Evolutionary conservation across 1,140 invertebrate species (phyloP).

Genomic region (Arion vulgaris): DNA sequence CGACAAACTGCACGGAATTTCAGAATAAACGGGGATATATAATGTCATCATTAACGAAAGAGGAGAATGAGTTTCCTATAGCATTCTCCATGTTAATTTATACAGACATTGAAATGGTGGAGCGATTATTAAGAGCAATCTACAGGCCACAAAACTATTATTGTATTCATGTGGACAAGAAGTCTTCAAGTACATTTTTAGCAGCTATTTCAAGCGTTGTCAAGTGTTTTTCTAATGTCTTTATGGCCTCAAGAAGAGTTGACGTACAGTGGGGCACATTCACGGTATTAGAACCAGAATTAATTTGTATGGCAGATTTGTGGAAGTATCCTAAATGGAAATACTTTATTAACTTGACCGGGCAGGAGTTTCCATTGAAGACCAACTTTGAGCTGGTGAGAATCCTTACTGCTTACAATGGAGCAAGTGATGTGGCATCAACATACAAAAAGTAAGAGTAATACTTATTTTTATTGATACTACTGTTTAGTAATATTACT

Average conservation of each 20-base stretch:
- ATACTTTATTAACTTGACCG: slow-evolving; percentile 63
- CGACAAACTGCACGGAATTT: neutral
- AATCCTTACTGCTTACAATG: slow-evolving; percentile 52
- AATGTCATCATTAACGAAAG: neutral
- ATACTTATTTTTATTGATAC: no score
- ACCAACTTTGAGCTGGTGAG: slow-evolving; percentile 58
- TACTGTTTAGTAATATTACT: neutral
- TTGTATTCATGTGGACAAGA: slow-evolving; percentile 67
- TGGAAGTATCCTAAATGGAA: slow-evolving; percentile 49
- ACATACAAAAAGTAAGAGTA: slow-evolving; percentile 33
- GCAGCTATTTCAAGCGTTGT: slow-evolving; percentile 44
- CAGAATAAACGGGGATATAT: slow-evolving; percentile 5
- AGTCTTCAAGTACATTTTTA: slow-evolving; percentile 42
- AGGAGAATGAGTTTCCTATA: slow-evolving; percentile 54
- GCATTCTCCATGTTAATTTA: slow-evolving; percentile 63
- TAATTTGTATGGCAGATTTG: slow-evolving; percentile 52
- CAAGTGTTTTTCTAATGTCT: slow-evolving; percentile 62
- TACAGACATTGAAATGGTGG: slow-evolving; percentile 56
- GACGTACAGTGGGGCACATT: slow-evolving; percentile 48
- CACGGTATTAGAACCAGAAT: slow-evolving; percentile 45
- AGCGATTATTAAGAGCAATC: slow-evolving; percentile 58
- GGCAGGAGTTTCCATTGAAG: slow-evolving; percentile 61
- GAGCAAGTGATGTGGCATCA: slow-evolving; percentile 51
- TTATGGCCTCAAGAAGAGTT: slow-evolving; percentile 42
- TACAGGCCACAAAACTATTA: slow-evolving; percentile 69